Evolutionary conservation across 1,140 invertebrate genomes (phyloP).

Genomic region (Plodia interpunctella): DNA sequence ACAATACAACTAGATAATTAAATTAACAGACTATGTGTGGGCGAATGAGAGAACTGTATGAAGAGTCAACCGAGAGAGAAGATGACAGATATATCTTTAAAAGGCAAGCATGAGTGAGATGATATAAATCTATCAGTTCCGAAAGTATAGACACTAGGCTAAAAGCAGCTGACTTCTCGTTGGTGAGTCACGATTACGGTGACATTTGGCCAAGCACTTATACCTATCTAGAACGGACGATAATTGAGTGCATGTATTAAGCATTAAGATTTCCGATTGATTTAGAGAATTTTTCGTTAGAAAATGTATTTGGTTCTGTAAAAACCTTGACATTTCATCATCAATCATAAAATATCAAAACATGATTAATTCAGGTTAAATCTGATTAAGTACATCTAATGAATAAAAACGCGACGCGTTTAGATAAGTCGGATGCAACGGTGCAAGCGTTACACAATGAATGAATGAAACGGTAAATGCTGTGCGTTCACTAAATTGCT

Average conservation of each 20-base stretch:
- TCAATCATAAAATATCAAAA: no score
- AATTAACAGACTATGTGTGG: conserved; percentile 58
- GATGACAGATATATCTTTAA: conserved; percentile 39
- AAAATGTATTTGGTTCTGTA: neutral
- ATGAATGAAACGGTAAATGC: conserved; percentile 69
- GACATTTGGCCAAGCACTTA: conserved; percentile 46
- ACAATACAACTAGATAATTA: conserved; percentile 32
- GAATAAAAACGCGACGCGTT: neutral
- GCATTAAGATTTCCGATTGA: conserved; percentile 1
- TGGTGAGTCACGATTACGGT: conserved; percentile 48
- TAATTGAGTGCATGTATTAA: conserved; percentile 14
- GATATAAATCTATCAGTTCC: conserved; percentile 37
- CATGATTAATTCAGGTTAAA: neutral
- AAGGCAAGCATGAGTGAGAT: conserved; percentile 42
- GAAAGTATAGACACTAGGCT: conserved; percentile 24
- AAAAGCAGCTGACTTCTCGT: conserved; percentile 45
- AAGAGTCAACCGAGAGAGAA: conserved; percentile 36
- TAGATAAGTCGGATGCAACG: neutral
- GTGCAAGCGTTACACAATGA: neutral
- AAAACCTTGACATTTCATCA: neutral
- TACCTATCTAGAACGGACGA: conserved; percentile 41
- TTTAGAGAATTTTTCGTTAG: neutral
- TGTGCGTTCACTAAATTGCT: conserved; percentile 69
- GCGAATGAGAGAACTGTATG: conserved; percentile 33
- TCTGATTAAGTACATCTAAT: neutral